phyloP scores from a whole-genome alignment of 2,797 vertebrate species.

The Rhinogobio ventralis region DNA sequence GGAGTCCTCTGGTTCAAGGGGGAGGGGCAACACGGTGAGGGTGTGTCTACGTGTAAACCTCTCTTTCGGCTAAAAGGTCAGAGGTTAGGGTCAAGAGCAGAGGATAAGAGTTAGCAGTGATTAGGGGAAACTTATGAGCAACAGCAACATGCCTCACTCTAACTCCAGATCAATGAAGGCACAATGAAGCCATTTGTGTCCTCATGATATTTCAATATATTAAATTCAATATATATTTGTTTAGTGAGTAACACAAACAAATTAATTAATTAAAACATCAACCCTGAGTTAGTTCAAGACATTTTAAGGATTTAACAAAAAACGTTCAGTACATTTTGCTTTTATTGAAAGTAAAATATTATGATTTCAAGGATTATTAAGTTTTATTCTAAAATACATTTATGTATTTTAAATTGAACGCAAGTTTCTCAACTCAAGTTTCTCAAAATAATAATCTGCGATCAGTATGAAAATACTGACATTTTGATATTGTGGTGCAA shows the following conservation, averaged over 20 bases:
- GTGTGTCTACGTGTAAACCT: conserved; percentile 89
- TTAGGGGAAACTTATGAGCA: not conserved
- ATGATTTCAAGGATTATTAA: not conserved
- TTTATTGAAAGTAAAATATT: not conserved
- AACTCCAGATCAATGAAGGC: not conserved
- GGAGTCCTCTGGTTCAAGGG: conserved; percentile 75
- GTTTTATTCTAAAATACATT: not conserved
- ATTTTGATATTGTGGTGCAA: not conserved
- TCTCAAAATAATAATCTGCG: not conserved
- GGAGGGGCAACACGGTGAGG: conserved; percentile 78
- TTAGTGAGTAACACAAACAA: not conserved
- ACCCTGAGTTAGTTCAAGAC: not conserved
- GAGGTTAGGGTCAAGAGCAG: conserved; percentile 62
- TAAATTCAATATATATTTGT: not conserved
- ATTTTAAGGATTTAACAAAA: not conserved
- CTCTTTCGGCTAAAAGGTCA: conserved; percentile 79
- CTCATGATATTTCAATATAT: not conserved
- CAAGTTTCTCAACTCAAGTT: not conserved
- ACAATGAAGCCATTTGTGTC: not conserved
- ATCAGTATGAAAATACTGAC: not conserved
- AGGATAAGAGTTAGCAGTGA: conserved; percentile 32
- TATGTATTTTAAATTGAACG: not conserved
- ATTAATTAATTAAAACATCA: not conserved
- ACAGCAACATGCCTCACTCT: not conserved
- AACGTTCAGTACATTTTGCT: not conserved